Base-by-base conservation (phyloP, 2,113 vertebrate genomes). In the Notothenia coriiceps region DNA sequence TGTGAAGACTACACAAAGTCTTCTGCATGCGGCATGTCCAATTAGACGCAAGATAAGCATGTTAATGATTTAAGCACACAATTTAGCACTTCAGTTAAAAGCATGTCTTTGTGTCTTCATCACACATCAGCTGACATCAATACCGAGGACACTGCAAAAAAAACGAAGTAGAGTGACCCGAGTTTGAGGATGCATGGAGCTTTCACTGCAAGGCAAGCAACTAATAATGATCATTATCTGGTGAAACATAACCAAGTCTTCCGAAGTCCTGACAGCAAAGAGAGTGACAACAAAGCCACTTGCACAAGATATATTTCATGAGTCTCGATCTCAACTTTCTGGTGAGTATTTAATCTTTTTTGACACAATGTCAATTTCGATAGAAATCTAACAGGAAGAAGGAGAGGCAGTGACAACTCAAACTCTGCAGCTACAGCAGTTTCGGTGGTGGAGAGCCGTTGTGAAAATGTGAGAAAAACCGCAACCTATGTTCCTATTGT, bases 111-210 rank as follows among this genome's bases (percentile, higher is more conserved):
- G 86, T 87, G 78, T 77, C 35, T 77, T 70, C 70, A 47, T 50
- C 49, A 84, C 64, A 63, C 50, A 83, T 93, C 90, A 91, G 88
- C 90, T 93, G 90, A 93, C 64, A 76, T 46, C 77, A 77, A 88
- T 86, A 62, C 50, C 69, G 22, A 87, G 71, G 78, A 71, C 35
- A 76, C 68, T 44, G 5, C 68, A 90, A 87, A 83, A 80, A 50
- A 75, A 80, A 18, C 52, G 57, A 20, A 84, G 78, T 80, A 75
- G 17, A 61, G 51, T 55, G 61, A 60, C 25, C 61, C 60, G 57
- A 75, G 62, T 59, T 75, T 73, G 29, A 55, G 61, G 10, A 76
- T 81, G 69, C 17, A 74, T 56, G 51, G 55, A 50, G 65, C n/a
- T 55, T 83, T 82, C 25, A 75, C 35, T 57, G 25, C 6, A 2